A percentile compares a stretch with the other conserved stretches of the same genome.
These are phyloP conservation scores for Tachyglossus aculeatus DNA, from an alignment of 2,797 vertebrate genomes.

Conservation along the genomic window DNA sequence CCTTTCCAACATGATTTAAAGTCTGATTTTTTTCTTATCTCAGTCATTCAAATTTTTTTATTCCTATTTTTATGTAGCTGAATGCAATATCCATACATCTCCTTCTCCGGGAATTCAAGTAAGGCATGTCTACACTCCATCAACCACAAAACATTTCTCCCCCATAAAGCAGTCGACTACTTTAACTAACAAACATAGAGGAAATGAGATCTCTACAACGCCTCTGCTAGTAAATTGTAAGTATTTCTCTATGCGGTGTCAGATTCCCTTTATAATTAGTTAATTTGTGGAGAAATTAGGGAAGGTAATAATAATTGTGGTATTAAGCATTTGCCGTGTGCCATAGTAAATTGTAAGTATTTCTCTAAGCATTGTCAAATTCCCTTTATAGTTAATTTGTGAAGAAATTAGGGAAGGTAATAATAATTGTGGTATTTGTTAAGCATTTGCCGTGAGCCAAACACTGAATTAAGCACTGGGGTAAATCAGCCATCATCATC, in stretches of 20 bases:
- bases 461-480: too few species aligned
- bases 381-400: too few species aligned
- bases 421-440: too few species aligned
- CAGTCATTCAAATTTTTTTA: slow-evolving; percentile 45
- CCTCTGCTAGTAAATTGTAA: slow-evolving; percentile 94
- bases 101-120: slow-evolving; percentile 97
- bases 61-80: slow-evolving; percentile 77
- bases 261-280: slow-evolving; percentile 5
- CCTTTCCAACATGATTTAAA: slow-evolving; percentile 6
- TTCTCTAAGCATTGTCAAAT: too few species aligned
- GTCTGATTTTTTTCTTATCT: slow-evolving; percentile 5
- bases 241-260: slow-evolving; percentile 51
- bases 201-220: slow-evolving; percentile 96
- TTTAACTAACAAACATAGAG: slow-evolving; percentile 96
- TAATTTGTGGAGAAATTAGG: too few species aligned
- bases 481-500: too few species aligned
- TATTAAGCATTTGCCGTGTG: too few species aligned
- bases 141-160: slow-evolving; percentile 98
- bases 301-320: too few species aligned
- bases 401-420: too few species aligned
- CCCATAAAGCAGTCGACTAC: slow-evolving; percentile 98
- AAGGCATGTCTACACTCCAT: slow-evolving; percentile 96
- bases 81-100: slow-evolving; percentile 98
- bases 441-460: too few species aligned
- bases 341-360: slow-evolving; percentile 97